Evolutionary conservation across 2,888 invertebrate species (phyloP), one percentile per base, ranked within the genome.

Genomic region (Cactoblastis cactorum): DNA sequence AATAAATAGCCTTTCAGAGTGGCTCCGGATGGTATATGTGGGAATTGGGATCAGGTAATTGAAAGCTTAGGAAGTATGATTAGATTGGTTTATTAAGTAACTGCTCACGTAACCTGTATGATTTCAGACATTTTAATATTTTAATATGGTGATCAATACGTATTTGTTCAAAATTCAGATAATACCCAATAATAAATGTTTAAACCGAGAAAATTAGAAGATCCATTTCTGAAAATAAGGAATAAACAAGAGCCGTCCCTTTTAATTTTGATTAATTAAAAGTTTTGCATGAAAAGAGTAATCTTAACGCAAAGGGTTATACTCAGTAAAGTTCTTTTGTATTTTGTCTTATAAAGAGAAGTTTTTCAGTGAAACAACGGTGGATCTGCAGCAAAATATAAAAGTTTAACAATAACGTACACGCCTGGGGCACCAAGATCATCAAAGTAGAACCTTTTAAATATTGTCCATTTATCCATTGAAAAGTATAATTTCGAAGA

Each of bases 391-490:
- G 75, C 80, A 80, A 80, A 87, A 87, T 86, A 87, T 86, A 85
- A 88, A 88, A 89, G 82, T 89, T 88, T 83, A 60, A 80, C 79
- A 84, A 84, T 83, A 86, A 81, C 77, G 84, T 85, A 83, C 71
- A 77, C 80, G 87, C 87, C 87, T 74, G 70, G 63, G 83, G 88
- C 85, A 63, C 67, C 66, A 67, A 71, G 77, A 79, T 81, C 76
- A 77, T 80, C 80, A 79, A 78, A 78, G 74, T 71, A 76, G 75
- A 74, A 81, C 72, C 72, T 71, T 74, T 61, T 64, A 67, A 82
- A 77, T 72, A 8, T 80, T 75, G 65, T 63, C 62, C 63, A 62
- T 63, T 63, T 73, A 68, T 76, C 76, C 74, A 73, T 71, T 64
- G 59, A 61, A 63, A 57, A 62, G 69, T 61, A 63, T 69, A 70